Evolutionary conservation across 2,888 invertebrate genomes (phyloP).

Genomic region (Plagodis dolabraria): DNA sequence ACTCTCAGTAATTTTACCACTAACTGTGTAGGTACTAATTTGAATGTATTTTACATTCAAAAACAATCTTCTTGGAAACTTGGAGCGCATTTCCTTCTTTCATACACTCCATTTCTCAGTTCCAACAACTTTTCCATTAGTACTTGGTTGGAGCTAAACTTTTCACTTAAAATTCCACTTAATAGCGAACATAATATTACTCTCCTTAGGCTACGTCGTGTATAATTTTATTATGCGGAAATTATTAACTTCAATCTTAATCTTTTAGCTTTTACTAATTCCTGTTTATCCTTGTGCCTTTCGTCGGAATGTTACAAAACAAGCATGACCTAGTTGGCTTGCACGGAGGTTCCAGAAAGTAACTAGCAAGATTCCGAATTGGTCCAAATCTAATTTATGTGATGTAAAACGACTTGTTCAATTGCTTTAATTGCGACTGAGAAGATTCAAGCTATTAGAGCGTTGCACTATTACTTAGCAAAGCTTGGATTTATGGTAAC

Average conservation of each 20-base stretch:
- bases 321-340: slow-evolving; percentile 34
- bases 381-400: slow-evolving; percentile 27
- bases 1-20: slow-evolving; percentile 23
- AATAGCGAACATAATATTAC: slow-evolving; percentile 66
- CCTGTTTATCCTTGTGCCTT: slow-evolving; percentile 29
- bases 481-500: slow-evolving; percentile 5
- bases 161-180: slow-evolving; percentile 68
- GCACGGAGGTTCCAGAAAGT: slow-evolving; percentile 17
- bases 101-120: slow-evolving; percentile 52
- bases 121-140: slow-evolving; percentile 69
- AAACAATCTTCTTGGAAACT: slow-evolving; percentile 56
- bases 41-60: slow-evolving; percentile 59
- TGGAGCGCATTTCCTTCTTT: slow-evolving; percentile 55
- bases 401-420: slow-evolving; percentile 30
- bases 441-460: slow-evolving; percentile 7
- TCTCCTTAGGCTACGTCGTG: slow-evolving; percentile 49
- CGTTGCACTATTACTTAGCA: slow-evolving; percentile 3
- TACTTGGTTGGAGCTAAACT: slow-evolving; percentile 61
- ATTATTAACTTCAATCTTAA: slow-evolving; percentile 53
- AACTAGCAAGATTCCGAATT: slow-evolving; percentile 24
- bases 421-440: slow-evolving; percentile 19
- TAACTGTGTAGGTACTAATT: slow-evolving; percentile 39
- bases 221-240: slow-evolving; percentile 57
- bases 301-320: slow-evolving; percentile 36
- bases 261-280: slow-evolving; percentile 40